A percentile compares a stretch with the other conserved stretches of the same genome.
These are phyloP conservation scores for Dromiciops gliroides DNA, from an alignment of 2,113 vertebrate genomes.

Conservation along the genomic window DNA sequence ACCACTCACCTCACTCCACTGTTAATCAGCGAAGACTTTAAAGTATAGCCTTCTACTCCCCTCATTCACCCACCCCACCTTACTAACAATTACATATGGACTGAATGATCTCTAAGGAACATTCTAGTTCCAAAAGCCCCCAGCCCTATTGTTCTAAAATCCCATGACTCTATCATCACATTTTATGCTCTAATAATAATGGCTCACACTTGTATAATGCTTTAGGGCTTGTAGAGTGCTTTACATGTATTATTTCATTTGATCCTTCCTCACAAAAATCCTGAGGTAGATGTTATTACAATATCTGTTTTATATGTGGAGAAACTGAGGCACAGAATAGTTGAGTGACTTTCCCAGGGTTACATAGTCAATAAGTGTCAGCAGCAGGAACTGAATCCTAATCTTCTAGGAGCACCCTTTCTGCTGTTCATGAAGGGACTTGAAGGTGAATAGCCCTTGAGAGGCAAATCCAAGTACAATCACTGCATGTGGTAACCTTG, in stretches of 20 bases:
- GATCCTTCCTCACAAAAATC: neutral
- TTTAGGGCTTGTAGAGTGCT: neutral
- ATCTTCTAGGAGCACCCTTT: neutral
- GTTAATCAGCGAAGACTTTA: neutral
- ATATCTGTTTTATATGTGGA: neutral
- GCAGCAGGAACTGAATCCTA: neutral
- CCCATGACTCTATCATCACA: neutral
- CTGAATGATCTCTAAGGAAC: neutral
- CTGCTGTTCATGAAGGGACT: neutral
- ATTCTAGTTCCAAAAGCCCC: neutral
- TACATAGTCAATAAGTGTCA: neutral
- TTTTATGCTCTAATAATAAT: neutral
- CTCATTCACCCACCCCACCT: neutral
- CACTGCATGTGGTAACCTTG: neutral
- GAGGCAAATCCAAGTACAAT: neutral
- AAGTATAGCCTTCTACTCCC: neutral
- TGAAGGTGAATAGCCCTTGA: neutral
- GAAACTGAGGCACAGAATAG: neutral
- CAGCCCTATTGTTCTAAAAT: neutral
- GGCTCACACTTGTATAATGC: neutral
- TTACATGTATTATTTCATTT: neutral
- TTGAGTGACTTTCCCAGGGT: neutral
- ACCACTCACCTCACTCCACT: neutral
- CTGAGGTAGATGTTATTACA: neutral
- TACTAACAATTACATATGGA: neutral